These are phyloP conservation scores for Pseudomugil gertrudae DNA, from an alignment of 2,797 vertebrate genomes.

Conservation along the genomic window DNA sequence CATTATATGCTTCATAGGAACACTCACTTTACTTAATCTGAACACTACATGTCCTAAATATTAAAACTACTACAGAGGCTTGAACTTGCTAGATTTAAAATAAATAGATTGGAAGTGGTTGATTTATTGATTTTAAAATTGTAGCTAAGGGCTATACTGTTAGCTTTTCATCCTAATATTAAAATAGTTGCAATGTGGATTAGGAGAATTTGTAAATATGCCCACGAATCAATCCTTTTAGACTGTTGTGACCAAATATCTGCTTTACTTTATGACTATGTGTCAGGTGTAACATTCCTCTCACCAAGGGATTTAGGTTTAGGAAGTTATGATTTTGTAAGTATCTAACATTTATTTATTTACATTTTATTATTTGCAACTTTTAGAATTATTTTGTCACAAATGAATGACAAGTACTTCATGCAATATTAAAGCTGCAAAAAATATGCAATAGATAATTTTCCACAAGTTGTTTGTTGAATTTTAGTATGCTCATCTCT, in stretches of 20 bases:
- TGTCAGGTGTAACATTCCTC: conserved; percentile 43
- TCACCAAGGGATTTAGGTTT: conserved; percentile 40
- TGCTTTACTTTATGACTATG: conserved; percentile 10
- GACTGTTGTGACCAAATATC: conserved; percentile 60
- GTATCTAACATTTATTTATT: conserved; percentile 60
- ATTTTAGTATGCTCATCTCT: conserved; percentile 9
- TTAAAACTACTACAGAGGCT: conserved; percentile 21
- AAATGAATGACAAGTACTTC: conserved; percentile 2
- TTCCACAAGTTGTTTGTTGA: conserved; percentile 1
- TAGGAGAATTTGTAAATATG: conserved; percentile 9
- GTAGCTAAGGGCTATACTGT: conserved; percentile 39
- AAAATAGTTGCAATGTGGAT: conserved; percentile 19
- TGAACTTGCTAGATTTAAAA: conserved; percentile 20
- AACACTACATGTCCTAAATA: conserved; percentile 31
- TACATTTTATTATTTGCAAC: conserved; percentile 38
- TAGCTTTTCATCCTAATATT: conserved; percentile 29
- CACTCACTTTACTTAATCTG: conserved; percentile 39
- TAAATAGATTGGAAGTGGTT: conserved; percentile 14
- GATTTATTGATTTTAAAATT: conserved; percentile 8
- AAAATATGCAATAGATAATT: conserved; percentile 42
- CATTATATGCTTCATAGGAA: conserved; percentile 54
- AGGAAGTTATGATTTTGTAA: conserved; percentile 55
- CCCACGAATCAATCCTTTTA: conserved; percentile 40
- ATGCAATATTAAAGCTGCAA: conserved; percentile 36
- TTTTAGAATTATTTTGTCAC: conserved; percentile 27